A percentile compares a stretch with the other conserved stretches of the same genome.
phyloP scores from a whole-genome alignment of 2,113 vertebrate species.

The Chrysochloris asiatica region DNA sequence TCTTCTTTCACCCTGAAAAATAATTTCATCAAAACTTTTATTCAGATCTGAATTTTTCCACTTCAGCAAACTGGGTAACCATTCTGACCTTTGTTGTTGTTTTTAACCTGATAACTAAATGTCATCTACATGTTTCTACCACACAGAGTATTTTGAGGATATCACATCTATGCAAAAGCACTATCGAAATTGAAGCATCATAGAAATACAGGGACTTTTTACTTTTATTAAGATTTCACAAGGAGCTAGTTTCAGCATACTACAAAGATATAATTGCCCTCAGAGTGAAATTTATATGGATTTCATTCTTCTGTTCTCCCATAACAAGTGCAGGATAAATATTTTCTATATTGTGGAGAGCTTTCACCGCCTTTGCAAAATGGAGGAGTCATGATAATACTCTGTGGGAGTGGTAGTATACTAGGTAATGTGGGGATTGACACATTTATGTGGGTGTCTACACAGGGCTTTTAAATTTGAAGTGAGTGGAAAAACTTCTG shows the following conservation, averaged over 20 bases:
- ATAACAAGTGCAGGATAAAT: constrained; percentile 45
- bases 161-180: not conserved
- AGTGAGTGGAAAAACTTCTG: constrained; percentile 24
- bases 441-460: constrained; percentile 38
- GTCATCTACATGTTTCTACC: constrained; percentile 27
- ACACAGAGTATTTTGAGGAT: constrained; percentile 10
- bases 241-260: constrained; percentile 27
- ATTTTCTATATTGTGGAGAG: constrained; percentile 7
- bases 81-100: constrained; percentile 21
- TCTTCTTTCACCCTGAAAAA: too few relatives aligned
- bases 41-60: constrained; percentile 65
- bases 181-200: constrained; percentile 26
- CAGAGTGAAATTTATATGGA: constrained; percentile 10
- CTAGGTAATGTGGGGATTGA: not conserved
- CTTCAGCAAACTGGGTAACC: constrained; percentile 59
- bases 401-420: constrained; percentile 20
- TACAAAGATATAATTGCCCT: constrained; percentile 49
- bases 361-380: constrained; percentile 63
- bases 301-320: constrained; percentile 39
- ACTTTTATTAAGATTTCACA: constrained; percentile 64
- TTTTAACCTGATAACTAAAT: constrained; percentile 14
- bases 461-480: constrained; percentile 35
- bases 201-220: constrained; percentile 2
- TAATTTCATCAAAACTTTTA: too few relatives aligned
- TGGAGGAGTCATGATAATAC: constrained; percentile 50